Evolutionary conservation across 2,888 invertebrate genomes (phyloP).

Genomic region (Scaptomyza tumidula): DNA sequence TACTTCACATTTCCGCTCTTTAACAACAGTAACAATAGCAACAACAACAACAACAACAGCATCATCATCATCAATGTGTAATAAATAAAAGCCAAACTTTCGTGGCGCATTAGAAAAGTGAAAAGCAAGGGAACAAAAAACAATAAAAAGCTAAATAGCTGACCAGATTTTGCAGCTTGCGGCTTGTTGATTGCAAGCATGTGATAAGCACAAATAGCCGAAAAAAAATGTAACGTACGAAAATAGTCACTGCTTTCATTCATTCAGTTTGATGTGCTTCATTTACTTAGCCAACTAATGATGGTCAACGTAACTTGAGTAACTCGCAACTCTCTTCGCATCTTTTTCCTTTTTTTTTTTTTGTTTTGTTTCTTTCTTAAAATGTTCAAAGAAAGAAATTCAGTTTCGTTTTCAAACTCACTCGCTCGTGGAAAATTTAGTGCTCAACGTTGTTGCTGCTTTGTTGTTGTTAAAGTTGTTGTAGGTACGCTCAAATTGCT

Average conservation of each 20-base stretch:
- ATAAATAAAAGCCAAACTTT: conserved; percentile 60
- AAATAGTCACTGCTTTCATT: conserved; percentile 60
- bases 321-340: conserved; percentile 28
- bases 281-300: conserved; percentile 76
- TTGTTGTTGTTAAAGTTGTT: conserved; percentile 18
- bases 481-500: conserved; percentile 64
- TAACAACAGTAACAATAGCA: conserved; percentile 49
- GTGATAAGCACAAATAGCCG: conserved; percentile 65
- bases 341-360: conserved; percentile 5
- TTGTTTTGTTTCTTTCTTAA: conserved; percentile 4
- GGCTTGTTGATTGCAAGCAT: conserved; percentile 61
- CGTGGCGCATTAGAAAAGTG: conserved; percentile 56
- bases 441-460: conserved; percentile 50
- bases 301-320: conserved; percentile 70
- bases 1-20: conserved; percentile 73
- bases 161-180: conserved; percentile 24
- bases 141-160: conserved; percentile 9
- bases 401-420: conserved; percentile 77
- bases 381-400: conserved; percentile 62
- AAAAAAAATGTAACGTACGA: conserved; percentile 19
- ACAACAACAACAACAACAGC: conserved; percentile 42
- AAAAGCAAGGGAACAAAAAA: conserved; percentile 40
- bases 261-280: conserved; percentile 57
- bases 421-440: conserved; percentile 79
- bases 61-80: conserved; percentile 45